Evolutionary conservation across 2,113 vertebrate species (phyloP).

Genomic region (Alexandromys fortis): DNA sequence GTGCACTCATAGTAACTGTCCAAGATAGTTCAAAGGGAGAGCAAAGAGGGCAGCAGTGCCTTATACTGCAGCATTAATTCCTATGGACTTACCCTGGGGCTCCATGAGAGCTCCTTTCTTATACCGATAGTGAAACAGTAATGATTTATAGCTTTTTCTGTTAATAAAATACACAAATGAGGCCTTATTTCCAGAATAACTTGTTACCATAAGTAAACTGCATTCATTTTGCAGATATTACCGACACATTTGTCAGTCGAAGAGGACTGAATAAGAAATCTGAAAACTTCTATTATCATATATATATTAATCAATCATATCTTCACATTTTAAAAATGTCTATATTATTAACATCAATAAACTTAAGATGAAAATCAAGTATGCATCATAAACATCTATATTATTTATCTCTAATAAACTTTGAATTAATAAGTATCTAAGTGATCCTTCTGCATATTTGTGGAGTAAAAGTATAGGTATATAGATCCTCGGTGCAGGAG

Average conservation of each 20-base stretch:
- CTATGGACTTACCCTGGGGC: conserved; percentile 72
- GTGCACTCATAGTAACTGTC: conserved; percentile 60
- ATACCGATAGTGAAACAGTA: conserved; percentile 72
- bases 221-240: conserved; percentile 80
- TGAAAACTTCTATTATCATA: not conserved
- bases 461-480: not conserved
- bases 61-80: conserved; percentile 72
- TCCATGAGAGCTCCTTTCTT: conserved; percentile 67
- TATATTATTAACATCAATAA: not conserved
- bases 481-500: not conserved
- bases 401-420: not conserved
- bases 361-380: not conserved
- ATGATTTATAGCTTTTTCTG: conserved; percentile 60
- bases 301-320: not conserved
- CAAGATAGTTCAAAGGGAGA: conserved; percentile 60
- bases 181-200: conserved; percentile 77
- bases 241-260: conserved; percentile 11
- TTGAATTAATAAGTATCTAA: not conserved
- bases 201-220: conserved; percentile 79
- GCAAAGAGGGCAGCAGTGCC: conserved; percentile 36
- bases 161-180: conserved; percentile 69
- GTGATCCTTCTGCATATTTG: fast-evolving
- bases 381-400: not conserved
- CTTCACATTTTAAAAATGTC: not conserved
- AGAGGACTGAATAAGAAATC: not conserved